Base-by-base conservation (phyloP, 2,888 invertebrate species). In the Augochlorella aurata region DNA sequence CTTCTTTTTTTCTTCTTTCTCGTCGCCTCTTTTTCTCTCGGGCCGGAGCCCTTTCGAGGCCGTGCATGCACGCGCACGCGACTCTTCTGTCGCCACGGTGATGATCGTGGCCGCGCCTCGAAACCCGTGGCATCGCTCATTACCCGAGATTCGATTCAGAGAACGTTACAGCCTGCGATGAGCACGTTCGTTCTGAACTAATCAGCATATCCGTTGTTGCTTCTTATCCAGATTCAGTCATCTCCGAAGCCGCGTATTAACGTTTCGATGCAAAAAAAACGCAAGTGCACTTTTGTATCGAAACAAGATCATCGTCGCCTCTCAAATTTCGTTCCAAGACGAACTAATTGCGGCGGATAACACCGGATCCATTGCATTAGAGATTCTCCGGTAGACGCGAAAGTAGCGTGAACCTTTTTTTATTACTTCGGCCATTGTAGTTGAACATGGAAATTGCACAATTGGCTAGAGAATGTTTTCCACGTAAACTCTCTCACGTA, bases 121-220 rank as follows among this genome's bases (percentile, higher is more conserved):
- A 61, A 71, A 68, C 63, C 50, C 45, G 63, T 29, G 14, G 66
- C 68, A 75, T 45, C 29, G 65, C 24, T 50, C 69, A 58, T 76
- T 76, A 66, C 1, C 63, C 29, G 63, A 47, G 63, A 69, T 79
- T 58, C 50, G 24, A 29, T 44, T 71, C 49, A 49, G n/a, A n/a
- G 65, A 16, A n/a, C 29, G 73, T 50, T 45, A 38, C 12, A n/a
- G 14, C 14, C 14, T 7, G 4, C 38, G 12, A 18, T 18, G 9
- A 18, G 29, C 63, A 63, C 63, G 63, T 63, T 63, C 63, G 38
- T 18, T 44, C 63, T 38, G 63, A 63, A 38, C 12, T 63, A 44
- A 61, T 61, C 61, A 16, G 29, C 61, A 16, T 8, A 4, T 5
- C 9, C 16, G 61, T 16, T 2, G 24, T 61, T 8, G 61, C 24